Evolutionary conservation across 2,888 invertebrate species (phyloP).

Genomic region (Trichopria drosophilae): DNA sequence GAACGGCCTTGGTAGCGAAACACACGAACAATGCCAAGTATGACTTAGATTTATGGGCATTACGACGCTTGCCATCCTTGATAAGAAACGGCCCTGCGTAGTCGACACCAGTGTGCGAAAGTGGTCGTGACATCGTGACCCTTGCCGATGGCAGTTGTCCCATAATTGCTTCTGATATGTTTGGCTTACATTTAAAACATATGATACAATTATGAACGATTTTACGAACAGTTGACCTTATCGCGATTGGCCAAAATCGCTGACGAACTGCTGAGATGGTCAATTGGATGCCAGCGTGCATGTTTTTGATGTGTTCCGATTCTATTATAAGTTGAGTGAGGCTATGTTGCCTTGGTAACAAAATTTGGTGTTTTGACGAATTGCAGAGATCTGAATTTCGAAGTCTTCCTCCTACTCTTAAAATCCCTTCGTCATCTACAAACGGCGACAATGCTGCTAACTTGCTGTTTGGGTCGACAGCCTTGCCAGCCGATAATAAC

Average conservation of each 20-base stretch:
- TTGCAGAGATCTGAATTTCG: neutral
- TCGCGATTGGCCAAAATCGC: neutral
- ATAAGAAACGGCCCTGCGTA: no score
- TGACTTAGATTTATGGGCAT: no score
- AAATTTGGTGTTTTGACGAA: no score
- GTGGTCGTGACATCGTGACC: no score
- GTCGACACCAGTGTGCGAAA: no score
- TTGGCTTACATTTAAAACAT: neutral
- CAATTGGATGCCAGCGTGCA: neutral
- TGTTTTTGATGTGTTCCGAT: neutral
- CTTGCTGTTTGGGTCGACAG: no score
- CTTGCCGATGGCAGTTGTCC: no score
- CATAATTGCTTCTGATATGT: neutral
- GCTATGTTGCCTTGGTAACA: no score
- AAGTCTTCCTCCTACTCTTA: no score
- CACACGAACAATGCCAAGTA: neutral
- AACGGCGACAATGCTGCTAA: no score
- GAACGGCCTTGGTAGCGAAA: neutral
- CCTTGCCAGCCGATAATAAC: no score
- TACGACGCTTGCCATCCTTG: neutral
- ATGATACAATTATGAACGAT: neutral
- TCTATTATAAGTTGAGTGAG: neutral
- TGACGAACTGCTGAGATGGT: neutral
- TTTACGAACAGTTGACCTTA: neutral
- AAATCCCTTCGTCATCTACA: no score